Evolutionary conservation across 1,140 invertebrate species (phyloP), one percentile per base, ranked within the genome.

Genomic region (Heliothis subflexa): DNA sequence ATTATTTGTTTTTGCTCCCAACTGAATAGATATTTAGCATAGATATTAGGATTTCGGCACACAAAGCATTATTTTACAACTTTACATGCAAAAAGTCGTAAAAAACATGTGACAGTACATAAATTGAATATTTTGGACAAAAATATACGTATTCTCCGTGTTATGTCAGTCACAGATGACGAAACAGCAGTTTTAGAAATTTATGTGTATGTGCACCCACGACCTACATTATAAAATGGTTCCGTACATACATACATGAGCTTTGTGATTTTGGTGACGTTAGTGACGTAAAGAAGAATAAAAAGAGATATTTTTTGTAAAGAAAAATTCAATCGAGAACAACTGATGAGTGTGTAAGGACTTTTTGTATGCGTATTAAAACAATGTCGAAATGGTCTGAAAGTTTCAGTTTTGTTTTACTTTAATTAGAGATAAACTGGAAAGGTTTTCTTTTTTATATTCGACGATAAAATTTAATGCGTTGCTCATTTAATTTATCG

Each of bases 101-200:
- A 66, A 40, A 66, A 66, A 66, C 62, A 66, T 21, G 12, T 66
- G 62, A 47, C 66, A 70, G 66, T 52, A 70, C 47, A 52, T 70
- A 52, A 70, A 70, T 70, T 50, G 49, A 70, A 70, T 70, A 70
- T 70, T 70, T 70, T 66, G 62, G 18, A 45, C 33, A 66, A 70
- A 70, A 68, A 70, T 28, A 70, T 70, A 49, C 62, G 21, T 70
- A 70, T 70, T 28, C 45, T 50, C 49, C 47, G 7, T 52, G 47
- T 70, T 70, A 70, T 52, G 66, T 70, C 47, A 70, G 66, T 52
- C 18, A 52, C 66, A 70, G 66, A 70, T 70, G 66, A 52, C 66
- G 66, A 70, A 70, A 70, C 66, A 52, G 66, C 66, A 50, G 21
- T 70, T 70, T 70, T 70, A 50, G 18, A 25, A 70, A 70, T 70